Conservation (phyloP, 2,113 vertebrate genomes). For the Australoheros scitulus region DNA sequence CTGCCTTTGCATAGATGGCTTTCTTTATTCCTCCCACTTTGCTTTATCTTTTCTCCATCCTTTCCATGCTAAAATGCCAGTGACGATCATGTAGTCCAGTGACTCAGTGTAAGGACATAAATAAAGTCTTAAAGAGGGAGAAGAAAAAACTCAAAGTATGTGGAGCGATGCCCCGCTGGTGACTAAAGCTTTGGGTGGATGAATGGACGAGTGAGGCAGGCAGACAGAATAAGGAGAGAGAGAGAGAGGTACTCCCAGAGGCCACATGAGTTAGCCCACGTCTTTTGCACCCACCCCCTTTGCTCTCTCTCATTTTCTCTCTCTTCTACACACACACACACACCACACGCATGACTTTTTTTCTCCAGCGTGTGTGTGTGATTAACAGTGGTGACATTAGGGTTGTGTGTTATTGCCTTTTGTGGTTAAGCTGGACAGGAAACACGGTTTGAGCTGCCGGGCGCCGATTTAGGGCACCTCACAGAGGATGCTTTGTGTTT, state of each 20-base stretch:
- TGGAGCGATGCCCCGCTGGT: conserved; percentile 65
- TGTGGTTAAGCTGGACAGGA: conserved; percentile 76
- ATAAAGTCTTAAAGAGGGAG: conserved; percentile 44
- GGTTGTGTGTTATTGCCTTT: conserved; percentile 74
- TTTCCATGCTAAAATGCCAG: conserved; percentile 58
- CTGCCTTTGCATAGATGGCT: neutral
- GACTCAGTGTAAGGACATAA: conserved; percentile 71
- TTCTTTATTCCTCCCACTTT: neutral
- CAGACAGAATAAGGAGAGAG: conserved; percentile 26
- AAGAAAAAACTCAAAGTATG: conserved; percentile 55
- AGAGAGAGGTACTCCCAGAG: conserved; percentile 60
- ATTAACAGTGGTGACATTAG: conserved; percentile 65
- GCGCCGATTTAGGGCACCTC: conserved; percentile 72
- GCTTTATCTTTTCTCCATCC: conserved; percentile 12
- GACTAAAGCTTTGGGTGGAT: conserved; percentile 68
- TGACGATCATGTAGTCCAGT: conserved; percentile 49
- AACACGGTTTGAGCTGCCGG: conserved; percentile 70
- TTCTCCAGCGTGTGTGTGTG: conserved; percentile 57
- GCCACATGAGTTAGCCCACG: conserved; percentile 59
- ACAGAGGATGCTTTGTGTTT: conserved; percentile 82
- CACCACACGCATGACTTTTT: conserved; percentile 23
- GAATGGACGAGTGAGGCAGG: conserved; percentile 22
- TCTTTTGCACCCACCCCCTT: conserved; percentile 39
- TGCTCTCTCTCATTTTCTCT: conserved; percentile 6
- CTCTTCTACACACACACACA: neutral